phyloP scores from a whole-genome alignment of 2,888 invertebrate species.

The Tipula confusa region DNA sequence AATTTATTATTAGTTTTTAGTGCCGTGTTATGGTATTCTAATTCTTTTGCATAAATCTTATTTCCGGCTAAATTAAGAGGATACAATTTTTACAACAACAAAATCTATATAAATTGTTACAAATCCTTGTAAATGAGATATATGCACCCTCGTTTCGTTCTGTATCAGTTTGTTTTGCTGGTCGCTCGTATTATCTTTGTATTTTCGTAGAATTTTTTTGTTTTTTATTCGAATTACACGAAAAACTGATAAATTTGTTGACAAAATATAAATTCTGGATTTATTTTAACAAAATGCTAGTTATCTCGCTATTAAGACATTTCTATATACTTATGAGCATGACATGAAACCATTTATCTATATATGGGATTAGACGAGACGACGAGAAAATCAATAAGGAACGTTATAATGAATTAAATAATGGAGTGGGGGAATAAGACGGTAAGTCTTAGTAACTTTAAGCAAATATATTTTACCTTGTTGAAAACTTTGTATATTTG shows the following conservation, averaged over 20 bases:
- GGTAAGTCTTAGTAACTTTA: background rate
- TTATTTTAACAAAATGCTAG: background rate
- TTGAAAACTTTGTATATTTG: no score
- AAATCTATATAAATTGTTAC: background rate
- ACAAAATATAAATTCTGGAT: background rate
- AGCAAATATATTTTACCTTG: no score
- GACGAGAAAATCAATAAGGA: background rate
- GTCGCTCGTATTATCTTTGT: background rate
- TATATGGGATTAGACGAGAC: background rate
- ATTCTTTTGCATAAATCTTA: background rate
- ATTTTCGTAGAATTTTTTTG: background rate
- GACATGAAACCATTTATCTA: background rate
- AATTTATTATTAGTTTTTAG: background rate
- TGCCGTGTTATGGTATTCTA: background rate
- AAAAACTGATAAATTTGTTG: constrained; percentile 4
- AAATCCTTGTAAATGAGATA: constrained; percentile 3
- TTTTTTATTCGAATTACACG: background rate
- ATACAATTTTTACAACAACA: background rate
- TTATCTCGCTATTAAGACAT: background rate
- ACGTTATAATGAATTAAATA: background rate
- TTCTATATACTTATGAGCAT: background rate
- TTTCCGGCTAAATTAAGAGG: background rate
- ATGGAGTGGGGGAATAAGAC: background rate
- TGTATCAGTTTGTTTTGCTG: background rate
- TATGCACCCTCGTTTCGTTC: background rate